phyloP scores from a whole-genome alignment of 1,140 invertebrate genomes.

The Uloborus diversus region DNA sequence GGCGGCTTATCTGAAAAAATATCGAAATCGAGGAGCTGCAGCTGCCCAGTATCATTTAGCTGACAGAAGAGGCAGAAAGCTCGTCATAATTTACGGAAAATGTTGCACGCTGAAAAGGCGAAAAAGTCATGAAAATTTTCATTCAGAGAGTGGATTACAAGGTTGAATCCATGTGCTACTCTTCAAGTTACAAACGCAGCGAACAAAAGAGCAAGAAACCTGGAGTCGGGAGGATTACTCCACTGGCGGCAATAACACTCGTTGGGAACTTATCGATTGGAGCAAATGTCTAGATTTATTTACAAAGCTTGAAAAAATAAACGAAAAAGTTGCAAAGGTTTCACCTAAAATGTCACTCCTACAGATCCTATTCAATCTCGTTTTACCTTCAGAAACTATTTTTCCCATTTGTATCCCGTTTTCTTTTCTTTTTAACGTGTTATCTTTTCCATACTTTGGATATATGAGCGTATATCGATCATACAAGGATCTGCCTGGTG shows the following conservation, averaged over 20 bases:
- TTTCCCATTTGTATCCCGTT: slow-evolving; percentile 44
- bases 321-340: slow-evolving; percentile 33
- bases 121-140: slow-evolving; percentile 14
- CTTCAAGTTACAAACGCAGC: neutral
- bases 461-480: too few relatives aligned
- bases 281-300: slow-evolving; percentile 44
- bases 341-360: slow-evolving; percentile 46
- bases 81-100: slow-evolving; percentile 35
- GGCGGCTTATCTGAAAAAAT: neutral
- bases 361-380: slow-evolving; percentile 48
- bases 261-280: slow-evolving; percentile 37
- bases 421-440: slow-evolving; percentile 37
- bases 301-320: slow-evolving; percentile 21
- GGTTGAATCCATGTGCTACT: slow-evolving; percentile 22
- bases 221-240: slow-evolving; percentile 38
- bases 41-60: slow-evolving; percentile 45
- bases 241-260: slow-evolving; percentile 38
- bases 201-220: slow-evolving; percentile 14
- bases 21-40: slow-evolving; percentile 20
- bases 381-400: slow-evolving; percentile 50
- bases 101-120: slow-evolving; percentile 4
- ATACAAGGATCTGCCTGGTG: too few relatives aligned
- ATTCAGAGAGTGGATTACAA: slow-evolving; percentile 38
- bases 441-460: too few relatives aligned
- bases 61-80: slow-evolving; percentile 8